Evolutionary conservation across 2,113 vertebrate species (phyloP), one percentile per base, ranked within the genome.

Genomic region (Fregata magnificens): DNA sequence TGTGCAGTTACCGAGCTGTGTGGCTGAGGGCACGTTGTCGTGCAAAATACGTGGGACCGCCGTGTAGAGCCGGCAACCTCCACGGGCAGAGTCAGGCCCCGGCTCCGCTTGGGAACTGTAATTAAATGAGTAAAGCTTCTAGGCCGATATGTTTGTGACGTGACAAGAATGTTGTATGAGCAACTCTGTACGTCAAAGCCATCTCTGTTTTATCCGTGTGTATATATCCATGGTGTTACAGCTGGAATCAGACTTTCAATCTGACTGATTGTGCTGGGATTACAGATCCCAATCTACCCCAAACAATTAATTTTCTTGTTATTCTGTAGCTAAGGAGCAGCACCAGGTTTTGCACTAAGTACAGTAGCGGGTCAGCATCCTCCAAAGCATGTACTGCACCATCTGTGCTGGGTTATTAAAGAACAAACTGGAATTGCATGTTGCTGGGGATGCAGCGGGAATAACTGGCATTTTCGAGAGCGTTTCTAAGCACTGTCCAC

Each of bases 1-100:
- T 1, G 18, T 4, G 6, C 8, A 7, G 34, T 10, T 19, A 2
- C 40, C 2, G 5, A 2, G 67, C 62, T 3, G 52, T 1, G 49
- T 2, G 28, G 45, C 20, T 13, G 29, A 32, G 32, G 28, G 32
- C 59, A 42, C 7, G 4, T 1, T 1, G 22, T 9, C 21, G 36
- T 17, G 65, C 29, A 25, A 10, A n/a, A 11, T 4, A 8, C 1
- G 1, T 6, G 25, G 24, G 15, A 7, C 17, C 2, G 7, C 22
- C 2, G 16, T 2, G 40, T 1, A 2, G 66, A 21, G 73, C 73
- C 34, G 36, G 71, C 6, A 32, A 7, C 29, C 25, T 15, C 81
- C 19, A 0, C 0, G 32, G 61, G 61, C 74, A 77, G n/a, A 6
- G 7, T 10, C 53, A 13, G 76, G 80, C 72, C 52, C 45, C 1